Percentiles rank a stretch among this genome's conserved stretches.
Evolutionary conservation across 1,140 invertebrate species (phyloP).

Genomic region (Diachasmimorpha longicaudata): DNA sequence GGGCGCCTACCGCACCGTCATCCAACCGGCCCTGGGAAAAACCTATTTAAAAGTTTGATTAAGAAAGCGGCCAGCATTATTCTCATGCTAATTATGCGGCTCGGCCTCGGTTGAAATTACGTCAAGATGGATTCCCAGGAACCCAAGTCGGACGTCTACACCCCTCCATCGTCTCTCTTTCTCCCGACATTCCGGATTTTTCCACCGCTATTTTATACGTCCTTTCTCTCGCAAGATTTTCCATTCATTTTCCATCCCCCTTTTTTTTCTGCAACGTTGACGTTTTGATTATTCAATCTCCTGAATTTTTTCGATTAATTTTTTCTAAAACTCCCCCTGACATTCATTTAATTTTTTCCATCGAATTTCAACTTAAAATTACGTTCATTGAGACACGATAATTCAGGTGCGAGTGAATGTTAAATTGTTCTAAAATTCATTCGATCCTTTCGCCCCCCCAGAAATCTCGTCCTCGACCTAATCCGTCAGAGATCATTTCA

Average conservation of each 20-base stretch:
- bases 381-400: no score
- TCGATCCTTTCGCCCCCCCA: no score
- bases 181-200: background rate
- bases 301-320: no score
- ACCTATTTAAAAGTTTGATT: constrained; percentile 60
- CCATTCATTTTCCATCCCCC: background rate
- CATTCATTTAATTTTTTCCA: no score
- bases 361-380: no score
- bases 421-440: no score
- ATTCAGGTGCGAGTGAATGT: no score
- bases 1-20: background rate
- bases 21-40: constrained; percentile 39
- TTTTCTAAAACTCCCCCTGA: no score
- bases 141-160: background rate
- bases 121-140: constrained; percentile 34
- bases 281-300: background rate
- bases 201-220: background rate
- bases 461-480: no score
- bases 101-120: constrained; percentile 40
- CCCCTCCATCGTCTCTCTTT: background rate
- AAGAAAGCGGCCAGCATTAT: constrained; percentile 51
- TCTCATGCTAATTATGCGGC: constrained; percentile 56
- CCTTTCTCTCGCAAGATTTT: background rate
- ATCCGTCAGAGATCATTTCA: no score
- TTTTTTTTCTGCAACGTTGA: background rate